Base-by-base conservation (phyloP, 2,888 invertebrate species). In the Eurytoma adleriae region DNA sequence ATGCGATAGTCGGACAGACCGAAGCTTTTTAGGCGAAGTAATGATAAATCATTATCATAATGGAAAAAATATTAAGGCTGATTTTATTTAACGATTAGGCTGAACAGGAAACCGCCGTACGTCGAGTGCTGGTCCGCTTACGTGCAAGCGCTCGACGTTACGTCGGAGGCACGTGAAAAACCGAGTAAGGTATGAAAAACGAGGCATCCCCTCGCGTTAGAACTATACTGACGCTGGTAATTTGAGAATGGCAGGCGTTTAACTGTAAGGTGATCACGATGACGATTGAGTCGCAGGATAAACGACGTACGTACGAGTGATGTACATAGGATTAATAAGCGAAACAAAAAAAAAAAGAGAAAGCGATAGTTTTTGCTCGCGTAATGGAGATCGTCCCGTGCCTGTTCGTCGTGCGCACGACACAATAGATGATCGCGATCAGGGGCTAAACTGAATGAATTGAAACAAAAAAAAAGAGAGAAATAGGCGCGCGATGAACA, bases 61-160 rank as follows among this genome's bases (percentile, higher is more conserved):
- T 40, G 40, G 40, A 27, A 81, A 67, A 64, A 77, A 78, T 14
- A 40, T 78, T 86, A 89, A 89, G 88, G 89, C 89, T 89, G 89
- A 89, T 88, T 87, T 86, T 87, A 87, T 88, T 88, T 86, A 87
- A 86, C 80, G 80, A 78, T 83, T 82, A 84, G 84, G 76, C 66
- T 71, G 75, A 56, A 78, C 72, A 56, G 54, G 64, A 62, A 62
- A 62, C 62, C 40, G 7, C 10, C 64, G 72, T 78, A 30, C 16
- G 40, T 68, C 52, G 69, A 50, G 64, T 48, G 52, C 24, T 64
- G 68, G 50, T 18, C 13, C 24, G 56, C 27, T 50, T 62, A 52
- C 10, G 59, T 13, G 16, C 59, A 59, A 40, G 62, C 59, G 57
- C 30, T 16, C 7, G 68, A 59, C 27, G n/a, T 27, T 62, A 62